These are phyloP conservation scores for Nothoprocta pentlandii DNA, from an alignment of 2,113 vertebrate genomes.

Conservation along the genomic window DNA sequence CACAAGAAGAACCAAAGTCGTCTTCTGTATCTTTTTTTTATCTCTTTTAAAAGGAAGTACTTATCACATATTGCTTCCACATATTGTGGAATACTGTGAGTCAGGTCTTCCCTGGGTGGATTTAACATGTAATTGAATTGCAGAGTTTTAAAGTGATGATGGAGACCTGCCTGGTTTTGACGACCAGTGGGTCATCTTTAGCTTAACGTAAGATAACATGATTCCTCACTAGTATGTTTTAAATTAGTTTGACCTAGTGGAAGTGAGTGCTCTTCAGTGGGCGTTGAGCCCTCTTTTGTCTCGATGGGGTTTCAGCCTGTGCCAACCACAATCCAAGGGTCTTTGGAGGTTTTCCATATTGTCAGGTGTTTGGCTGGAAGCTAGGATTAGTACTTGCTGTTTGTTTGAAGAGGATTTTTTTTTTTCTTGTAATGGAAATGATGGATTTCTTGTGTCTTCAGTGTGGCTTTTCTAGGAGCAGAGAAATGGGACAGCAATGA, in stretches of 20 bases:
- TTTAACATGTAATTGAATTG: background rate
- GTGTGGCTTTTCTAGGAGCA: background rate
- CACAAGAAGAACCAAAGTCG: no score
- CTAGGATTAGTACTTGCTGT: accelerated
- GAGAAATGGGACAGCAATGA: background rate
- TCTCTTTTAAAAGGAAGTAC: background rate
- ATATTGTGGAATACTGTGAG: background rate
- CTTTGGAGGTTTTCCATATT: background rate
- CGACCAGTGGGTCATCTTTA: background rate
- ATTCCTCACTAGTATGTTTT: no score
- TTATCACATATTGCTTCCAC: background rate
- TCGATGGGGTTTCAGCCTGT: background rate
- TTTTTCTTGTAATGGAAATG: background rate
- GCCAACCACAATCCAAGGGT: accelerated
- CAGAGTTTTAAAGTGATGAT: background rate
- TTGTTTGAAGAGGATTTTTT: background rate
- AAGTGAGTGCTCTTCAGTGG: background rate
- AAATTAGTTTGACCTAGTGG: no score
- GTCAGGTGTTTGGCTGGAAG: background rate
- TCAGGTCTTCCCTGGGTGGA: background rate
- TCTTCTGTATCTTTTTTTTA: background rate
- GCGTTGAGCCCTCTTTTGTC: background rate
- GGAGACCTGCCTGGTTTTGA: background rate
- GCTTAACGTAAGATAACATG: background rate
- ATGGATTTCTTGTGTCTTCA: background rate